Evolutionary conservation across 92 coral and sea anemone genomes (phyloP).

Genomic region (Zoanthus sansibaricus): DNA sequence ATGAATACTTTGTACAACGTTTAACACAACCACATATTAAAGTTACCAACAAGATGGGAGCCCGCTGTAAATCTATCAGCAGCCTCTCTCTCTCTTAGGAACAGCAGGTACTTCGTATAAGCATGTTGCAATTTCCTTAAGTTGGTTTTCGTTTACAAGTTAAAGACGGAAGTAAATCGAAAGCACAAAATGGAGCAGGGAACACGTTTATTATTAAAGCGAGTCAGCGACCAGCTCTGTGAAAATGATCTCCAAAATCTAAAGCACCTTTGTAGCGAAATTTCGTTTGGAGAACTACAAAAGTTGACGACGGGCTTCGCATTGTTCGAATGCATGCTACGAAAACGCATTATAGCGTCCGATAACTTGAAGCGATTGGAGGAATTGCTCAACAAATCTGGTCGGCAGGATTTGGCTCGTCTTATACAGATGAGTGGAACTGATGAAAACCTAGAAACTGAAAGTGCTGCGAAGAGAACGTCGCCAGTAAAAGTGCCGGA

Average conservation of each 20-base stretch:
- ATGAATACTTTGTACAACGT: neutral
- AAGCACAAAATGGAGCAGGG: neutral
- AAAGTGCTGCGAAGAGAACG: slow-evolving; percentile 53
- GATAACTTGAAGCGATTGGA: slow-evolving; percentile 57
- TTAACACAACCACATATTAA: neutral
- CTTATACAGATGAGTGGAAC: slow-evolving; percentile 57
- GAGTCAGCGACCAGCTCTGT: slow-evolving; percentile 69
- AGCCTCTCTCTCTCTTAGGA: neutral
- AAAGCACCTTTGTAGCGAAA: slow-evolving; percentile 74
- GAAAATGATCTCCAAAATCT: slow-evolving; percentile 68
- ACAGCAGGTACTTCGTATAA: neutral
- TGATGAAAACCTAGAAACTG: slow-evolving; percentile 61
- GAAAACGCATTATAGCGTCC: slow-evolving; percentile 59
- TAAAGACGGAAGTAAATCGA: neutral
- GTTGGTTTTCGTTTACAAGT: neutral
- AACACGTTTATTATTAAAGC: slow-evolving; percentile 32
- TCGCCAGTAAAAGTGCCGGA: slow-evolving; percentile 1
- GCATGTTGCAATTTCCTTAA: neutral
- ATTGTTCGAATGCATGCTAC: slow-evolving; percentile 62
- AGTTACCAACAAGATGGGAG: neutral
- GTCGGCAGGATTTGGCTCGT: slow-evolving; percentile 76
- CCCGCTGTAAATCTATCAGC: slow-evolving; percentile 1
- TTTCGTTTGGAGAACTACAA: slow-evolving; percentile 70
- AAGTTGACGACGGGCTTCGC: slow-evolving; percentile 44
- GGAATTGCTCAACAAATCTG: slow-evolving; percentile 52